Percentiles rank a stretch among this genome's conserved stretches.
Evolutionary conservation across 2,113 vertebrate species (phyloP).

Genomic region (Microcebus murinus): DNA sequence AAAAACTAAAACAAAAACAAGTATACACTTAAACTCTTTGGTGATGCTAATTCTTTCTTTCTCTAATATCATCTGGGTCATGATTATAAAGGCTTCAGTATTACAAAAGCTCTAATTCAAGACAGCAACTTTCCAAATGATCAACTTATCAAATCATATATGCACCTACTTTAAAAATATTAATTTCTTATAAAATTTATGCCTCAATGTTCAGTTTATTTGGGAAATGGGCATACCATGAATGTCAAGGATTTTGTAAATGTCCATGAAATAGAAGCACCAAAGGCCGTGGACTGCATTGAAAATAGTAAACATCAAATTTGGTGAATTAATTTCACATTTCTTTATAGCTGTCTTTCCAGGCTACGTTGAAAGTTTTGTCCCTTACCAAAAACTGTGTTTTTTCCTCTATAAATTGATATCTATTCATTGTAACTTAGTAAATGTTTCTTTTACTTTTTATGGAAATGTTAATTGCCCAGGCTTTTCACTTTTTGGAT

Average conservation of each 20-base stretch:
- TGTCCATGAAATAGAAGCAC: background rate
- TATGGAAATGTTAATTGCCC: background rate
- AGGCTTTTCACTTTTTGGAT: background rate
- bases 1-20: background rate
- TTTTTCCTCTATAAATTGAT: background rate
- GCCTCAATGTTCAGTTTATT: background rate
- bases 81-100: background rate
- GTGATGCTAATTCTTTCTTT: background rate
- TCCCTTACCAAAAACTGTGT: background rate
- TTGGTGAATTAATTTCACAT: background rate
- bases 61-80: background rate
- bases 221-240: background rate
- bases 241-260: background rate
- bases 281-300: background rate
- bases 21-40: background rate
- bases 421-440: background rate
- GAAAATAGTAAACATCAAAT: constrained; percentile 12
- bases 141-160: background rate
- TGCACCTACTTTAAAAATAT: background rate
- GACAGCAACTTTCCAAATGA: background rate
- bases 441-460: background rate
- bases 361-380: background rate
- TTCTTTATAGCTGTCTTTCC: constrained; percentile 17
- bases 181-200: background rate
- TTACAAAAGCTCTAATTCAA: background rate